A percentile compares a stretch with the other conserved stretches of the same genome.
phyloP scores from a whole-genome alignment of 1,140 invertebrate genomes.

The Brachionus koreanus region DNA sequence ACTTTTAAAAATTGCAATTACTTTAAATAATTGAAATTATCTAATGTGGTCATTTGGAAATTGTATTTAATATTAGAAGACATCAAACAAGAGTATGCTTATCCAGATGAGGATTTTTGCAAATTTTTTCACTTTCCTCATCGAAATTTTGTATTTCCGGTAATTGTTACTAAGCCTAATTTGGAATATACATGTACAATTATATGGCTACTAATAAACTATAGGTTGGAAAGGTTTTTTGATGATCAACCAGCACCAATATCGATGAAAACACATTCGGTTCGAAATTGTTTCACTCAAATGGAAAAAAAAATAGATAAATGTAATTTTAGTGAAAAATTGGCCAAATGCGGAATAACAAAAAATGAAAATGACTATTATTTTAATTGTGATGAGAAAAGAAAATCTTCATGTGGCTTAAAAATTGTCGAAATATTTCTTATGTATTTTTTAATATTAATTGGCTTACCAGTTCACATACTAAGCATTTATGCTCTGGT shows the following conservation, averaged over 20 bases:
- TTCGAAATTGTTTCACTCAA: not conserved
- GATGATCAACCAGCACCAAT: not conserved
- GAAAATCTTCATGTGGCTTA: not conserved
- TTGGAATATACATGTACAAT: not conserved
- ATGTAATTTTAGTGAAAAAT: not conserved
- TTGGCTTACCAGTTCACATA: not conserved
- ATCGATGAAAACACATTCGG: not conserved
- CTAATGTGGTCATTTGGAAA: not conserved
- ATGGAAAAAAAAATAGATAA: not conserved
- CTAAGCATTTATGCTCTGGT: not conserved
- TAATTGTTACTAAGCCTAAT: not conserved
- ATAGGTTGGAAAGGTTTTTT: not conserved
- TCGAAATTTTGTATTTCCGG: not conserved
- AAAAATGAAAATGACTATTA: not conserved
- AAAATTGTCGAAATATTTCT: not conserved
- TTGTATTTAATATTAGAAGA: conserved; percentile 2
- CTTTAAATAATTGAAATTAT: not conserved
- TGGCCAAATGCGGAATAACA: not conserved
- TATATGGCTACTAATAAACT: not conserved
- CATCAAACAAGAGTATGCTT: not conserved
- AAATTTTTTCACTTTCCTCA: not conserved
- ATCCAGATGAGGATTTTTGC: conserved; percentile 3
- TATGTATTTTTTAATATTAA: not conserved
- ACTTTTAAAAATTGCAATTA: not conserved
- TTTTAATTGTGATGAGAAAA: not conserved